These are phyloP conservation scores for Rhopalosiphum maidis DNA, from an alignment of 1,140 invertebrate species.

Conservation along the genomic window DNA sequence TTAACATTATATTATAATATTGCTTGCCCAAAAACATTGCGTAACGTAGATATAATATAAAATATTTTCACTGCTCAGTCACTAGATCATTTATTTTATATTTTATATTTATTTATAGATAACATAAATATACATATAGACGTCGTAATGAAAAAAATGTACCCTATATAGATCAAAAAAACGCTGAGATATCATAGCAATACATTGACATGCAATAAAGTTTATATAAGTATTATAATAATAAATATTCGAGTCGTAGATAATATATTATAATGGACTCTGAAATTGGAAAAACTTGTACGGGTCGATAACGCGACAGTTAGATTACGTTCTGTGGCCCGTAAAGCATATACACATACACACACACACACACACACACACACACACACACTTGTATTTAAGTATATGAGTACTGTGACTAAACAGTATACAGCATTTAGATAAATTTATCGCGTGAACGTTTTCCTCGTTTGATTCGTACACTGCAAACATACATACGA, in stretches of 20 bases:
- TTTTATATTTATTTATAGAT: not conserved
- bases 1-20: not conserved
- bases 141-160: not conserved
- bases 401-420: not conserved
- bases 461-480: not conserved
- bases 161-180: not conserved
- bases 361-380: not conserved
- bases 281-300: conserved; percentile 43
- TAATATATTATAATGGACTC: not conserved
- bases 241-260: not conserved
- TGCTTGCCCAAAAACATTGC: not conserved
- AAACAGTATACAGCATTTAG: not conserved
- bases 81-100: not conserved
- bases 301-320: conserved; percentile 1
- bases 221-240: not conserved
- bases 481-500: not conserved
- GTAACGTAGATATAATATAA: not conserved
- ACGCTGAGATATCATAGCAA: not conserved
- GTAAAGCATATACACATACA: not conserved
- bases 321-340: not conserved
- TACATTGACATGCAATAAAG: not conserved
- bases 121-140: not conserved
- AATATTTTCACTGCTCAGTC: not conserved
- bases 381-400: not conserved
- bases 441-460: not conserved